Conservation (phyloP, 2,113 vertebrate genomes). For the Lepisosteus osseus region DNA sequence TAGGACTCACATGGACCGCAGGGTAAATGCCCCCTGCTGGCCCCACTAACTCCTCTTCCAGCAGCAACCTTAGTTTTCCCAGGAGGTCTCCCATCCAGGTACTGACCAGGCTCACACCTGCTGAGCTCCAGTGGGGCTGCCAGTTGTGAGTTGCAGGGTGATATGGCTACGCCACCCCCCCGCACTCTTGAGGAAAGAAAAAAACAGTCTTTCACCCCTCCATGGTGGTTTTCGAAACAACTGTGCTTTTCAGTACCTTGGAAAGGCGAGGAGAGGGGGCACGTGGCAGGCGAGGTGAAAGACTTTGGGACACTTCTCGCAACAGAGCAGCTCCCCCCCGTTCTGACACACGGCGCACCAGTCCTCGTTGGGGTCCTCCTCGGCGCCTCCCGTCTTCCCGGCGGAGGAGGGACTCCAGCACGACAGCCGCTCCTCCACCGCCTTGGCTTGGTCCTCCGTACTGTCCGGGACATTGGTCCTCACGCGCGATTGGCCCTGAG, state of each 20-base stretch:
- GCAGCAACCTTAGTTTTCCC: too few species aligned
- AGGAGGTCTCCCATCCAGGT: too few species aligned
- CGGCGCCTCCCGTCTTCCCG: constrained; percentile 35
- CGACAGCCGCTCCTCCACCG: constrained; percentile 31
- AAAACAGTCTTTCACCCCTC: too few species aligned
- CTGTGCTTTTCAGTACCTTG: constrained; percentile 68
- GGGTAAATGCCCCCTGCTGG: too few species aligned
- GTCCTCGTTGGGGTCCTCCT: constrained; percentile 85
- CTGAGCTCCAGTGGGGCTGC: too few species aligned
- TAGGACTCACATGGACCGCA: too few species aligned
- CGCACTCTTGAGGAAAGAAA: too few species aligned
- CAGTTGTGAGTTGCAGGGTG: too few species aligned
- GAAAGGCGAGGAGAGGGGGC: constrained; percentile 86
- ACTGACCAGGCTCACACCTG: too few species aligned
- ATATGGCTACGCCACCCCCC: too few species aligned
- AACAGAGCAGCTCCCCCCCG: constrained; percentile 91
- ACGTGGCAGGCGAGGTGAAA: constrained; percentile 94
- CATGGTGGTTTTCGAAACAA: too few species aligned
- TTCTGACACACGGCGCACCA: constrained; percentile 98
- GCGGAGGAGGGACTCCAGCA: constrained; percentile 15
- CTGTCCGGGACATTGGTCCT: constrained; percentile 71
- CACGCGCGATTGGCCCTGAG: constrained; percentile 59
- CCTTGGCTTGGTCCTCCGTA: constrained; percentile 56
- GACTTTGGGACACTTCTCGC: constrained; percentile 95
- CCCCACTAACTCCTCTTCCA: too few species aligned